Base-by-base conservation (phyloP, 2,113 vertebrate genomes). In the Muntiacus muntjak region DNA sequence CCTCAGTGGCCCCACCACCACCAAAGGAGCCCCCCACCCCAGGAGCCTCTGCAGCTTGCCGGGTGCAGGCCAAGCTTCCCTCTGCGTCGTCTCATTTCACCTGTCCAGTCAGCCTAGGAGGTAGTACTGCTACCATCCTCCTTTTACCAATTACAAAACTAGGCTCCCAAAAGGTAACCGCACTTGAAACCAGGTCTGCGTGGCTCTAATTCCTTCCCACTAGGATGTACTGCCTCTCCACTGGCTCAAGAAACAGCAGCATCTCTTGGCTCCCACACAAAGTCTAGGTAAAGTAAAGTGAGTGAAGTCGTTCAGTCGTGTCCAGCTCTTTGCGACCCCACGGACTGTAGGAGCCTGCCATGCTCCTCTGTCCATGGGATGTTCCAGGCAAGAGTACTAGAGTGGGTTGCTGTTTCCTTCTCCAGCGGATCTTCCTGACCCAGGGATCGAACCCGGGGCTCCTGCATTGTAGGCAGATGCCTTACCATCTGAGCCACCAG, bases 21-120 rank as follows among this genome's bases (percentile, higher is more conserved):
- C 33, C 33, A 5, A 0, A 8, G 17, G 58, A 91, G 47, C 78
- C 2, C 58, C 36, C 26, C 23, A 23, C 21, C 43, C 50, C 17
- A 9, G 30, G 12, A 5, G 1, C 36, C 19, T n/a, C 23, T 4
- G 16, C 33, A 3, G 5, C 1, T 3, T 23, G 52, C 54, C 11
- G 3, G 60, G 1, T 13, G 19, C 30, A 0, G 0, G 15, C 60
- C 14, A 1, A n/a, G 45, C 0, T 0, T 45, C 30, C 9, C 45
- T 19, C 6, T 2, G 15, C 33, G 12, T 19, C 12, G 1, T 52
- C 62, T 78, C 67, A 3, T n/a, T 87, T 21, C 81, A 25, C 4
- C 8, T 50, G 12, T 30, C n/a, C 40, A 3, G 26, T 47, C 58
- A 11, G 57, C 57, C 7, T 5, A 17, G 47, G 33, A 84, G 13